phyloP scores from a whole-genome alignment of 2,888 invertebrate species.

The Phyllotreta cruciferae region DNA sequence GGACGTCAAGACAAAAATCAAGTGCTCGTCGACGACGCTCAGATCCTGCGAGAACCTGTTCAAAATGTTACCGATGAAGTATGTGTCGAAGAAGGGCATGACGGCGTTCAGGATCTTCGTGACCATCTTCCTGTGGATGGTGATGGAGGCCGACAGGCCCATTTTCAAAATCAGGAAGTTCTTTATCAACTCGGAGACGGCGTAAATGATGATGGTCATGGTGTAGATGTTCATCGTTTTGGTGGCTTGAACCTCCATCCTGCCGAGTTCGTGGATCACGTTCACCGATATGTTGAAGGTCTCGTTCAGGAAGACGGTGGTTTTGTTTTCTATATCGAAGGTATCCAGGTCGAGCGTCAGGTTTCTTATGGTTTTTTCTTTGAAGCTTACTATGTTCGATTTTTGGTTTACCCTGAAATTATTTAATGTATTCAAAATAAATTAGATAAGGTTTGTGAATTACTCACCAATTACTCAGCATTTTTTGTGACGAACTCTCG shows the following conservation, averaged over 20 bases:
- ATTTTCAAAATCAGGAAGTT: slow-evolving; percentile 71
- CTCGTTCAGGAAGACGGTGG: slow-evolving; percentile 15
- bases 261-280: neutral
- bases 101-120: slow-evolving; percentile 44
- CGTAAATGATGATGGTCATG: slow-evolving; percentile 31
- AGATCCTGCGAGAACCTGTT: slow-evolving; percentile 52
- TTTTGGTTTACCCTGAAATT: too few species aligned
- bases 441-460: too few species aligned
- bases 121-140: slow-evolving; percentile 48
- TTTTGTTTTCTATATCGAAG: too few species aligned
- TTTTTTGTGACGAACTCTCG: too few species aligned
- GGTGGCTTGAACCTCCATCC: slow-evolving; percentile 23
- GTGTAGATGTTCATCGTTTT: slow-evolving; percentile 39
- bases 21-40: slow-evolving; percentile 47
- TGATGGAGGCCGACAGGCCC: slow-evolving; percentile 74
- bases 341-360: too few species aligned
- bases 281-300: slow-evolving; percentile 14
- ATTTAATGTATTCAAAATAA: too few species aligned
- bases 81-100: slow-evolving; percentile 50
- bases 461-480: too few species aligned
- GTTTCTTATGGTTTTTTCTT: too few species aligned
- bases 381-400: too few species aligned
- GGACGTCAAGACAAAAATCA: slow-evolving; percentile 44
- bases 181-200: slow-evolving; percentile 33
- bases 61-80: slow-evolving; percentile 51